Evolutionary conservation across 2,888 invertebrate species (phyloP), one percentile per base, ranked within the genome.

Genomic region (Epistrophe eligans): DNA sequence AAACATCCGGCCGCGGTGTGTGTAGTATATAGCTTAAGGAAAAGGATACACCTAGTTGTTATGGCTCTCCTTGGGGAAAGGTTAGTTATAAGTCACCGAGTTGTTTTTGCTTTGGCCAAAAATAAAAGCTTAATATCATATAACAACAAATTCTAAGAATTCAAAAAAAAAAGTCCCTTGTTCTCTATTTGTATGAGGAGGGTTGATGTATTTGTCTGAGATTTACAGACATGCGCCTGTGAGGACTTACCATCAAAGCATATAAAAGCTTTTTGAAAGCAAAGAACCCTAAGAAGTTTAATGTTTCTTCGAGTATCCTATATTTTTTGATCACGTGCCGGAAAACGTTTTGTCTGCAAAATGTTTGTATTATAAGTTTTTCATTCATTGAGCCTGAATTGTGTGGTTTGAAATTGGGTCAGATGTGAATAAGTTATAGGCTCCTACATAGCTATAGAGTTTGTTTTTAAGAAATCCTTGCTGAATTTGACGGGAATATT

Each of bases 1-100:
- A 87, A 87, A 87, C 87, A 87, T 87, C 79, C 87, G 87, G 79
- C 79, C 79, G 72, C 70, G 38, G 76, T 64, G 67, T 67, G 35
- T 9, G 7, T 35, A 35, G 35, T 9, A 1, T 8, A 28, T 55
- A 57, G 77, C 43, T 76, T 45, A 72, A 62, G 67, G 72, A 17
- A 64, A 55, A 38, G 57, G 70, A 82, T 87, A 82, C 85, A 83
- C 87, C 79, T 83, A 72, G 58, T 57, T 83, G 79, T 79, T 83
- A 64, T 62, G 76, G 76, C 55, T 74, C 79, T 83, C 79, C 74
- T 83, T 79, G 76, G 43, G 72, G 76, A 87, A 87, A 87, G 87
- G 83, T 83, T 87, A 77, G 76, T 87, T 67, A n/a, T n/a, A 82
- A 83, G 72, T 79, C 79, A 79, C 72, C 35, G 45, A 57, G 35